Base-by-base conservation (phyloP, 35 echinoderm and acorn worm genomes). In the Eucidaris tribuloides region DNA sequence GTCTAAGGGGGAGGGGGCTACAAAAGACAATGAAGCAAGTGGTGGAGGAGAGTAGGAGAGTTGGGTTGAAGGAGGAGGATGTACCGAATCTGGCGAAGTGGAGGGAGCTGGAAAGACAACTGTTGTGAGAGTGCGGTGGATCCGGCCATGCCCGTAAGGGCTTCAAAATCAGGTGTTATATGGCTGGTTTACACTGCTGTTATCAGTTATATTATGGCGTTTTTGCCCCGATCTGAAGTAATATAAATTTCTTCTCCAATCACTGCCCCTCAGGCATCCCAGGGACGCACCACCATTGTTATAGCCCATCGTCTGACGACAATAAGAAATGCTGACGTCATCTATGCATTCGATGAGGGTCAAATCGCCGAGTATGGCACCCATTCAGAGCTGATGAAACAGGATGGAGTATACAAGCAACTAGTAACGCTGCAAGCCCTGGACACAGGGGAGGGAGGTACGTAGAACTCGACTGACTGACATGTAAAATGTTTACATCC, bases 281-380 rank as follows among this genome's bases (percentile, higher is more conserved):
- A 93, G 77, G 91, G 91, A 33, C 79, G 91, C 4, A 93, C 91
- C 7, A 88, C 85, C 35, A 82, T 93, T 24, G 91, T 93, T 27
- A 84, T 93, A 2, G 91, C 91, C 40, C 91, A 93, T 32, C 91
- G 91, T 19, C 45, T 93, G 41, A 88, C 91, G 15, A 93, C 91
- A 42, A 93, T 93, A 45, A 62, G 70, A 55, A 83, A 93, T 72
- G 85, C 91, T 5, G 91, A 93, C 39, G 37, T 93, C 35, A 93
- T 93, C 46, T 88, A 82, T 45, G 81, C 91, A 29, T 71, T 93
- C n/a, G 58, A 88, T 19, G 58, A 83, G 11, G 91, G 91, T 3
- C 33, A 46, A 57, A 80, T 93, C 34, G 54, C 58, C 6, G 83
- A 92, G 49, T 38, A 42, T 6, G 90, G 83, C 22, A 66, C 43